Conservation (phyloP, 2,113 vertebrate genomes). For the Spizaetus ornatus region DNA sequence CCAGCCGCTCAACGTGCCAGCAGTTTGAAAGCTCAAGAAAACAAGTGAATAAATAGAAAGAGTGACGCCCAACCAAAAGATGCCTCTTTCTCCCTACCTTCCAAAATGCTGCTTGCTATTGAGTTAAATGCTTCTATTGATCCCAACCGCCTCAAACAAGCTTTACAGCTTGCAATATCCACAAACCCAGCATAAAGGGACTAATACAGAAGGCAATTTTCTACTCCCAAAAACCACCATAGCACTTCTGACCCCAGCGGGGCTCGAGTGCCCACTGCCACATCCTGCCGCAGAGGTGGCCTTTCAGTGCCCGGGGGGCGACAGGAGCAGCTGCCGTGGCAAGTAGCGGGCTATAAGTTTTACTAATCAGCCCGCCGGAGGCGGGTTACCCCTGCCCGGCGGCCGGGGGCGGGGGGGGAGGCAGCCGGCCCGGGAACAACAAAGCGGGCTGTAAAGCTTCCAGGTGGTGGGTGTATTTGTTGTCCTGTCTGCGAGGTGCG, state of each 20-base stretch:
- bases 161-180: slow-evolving; percentile 23
- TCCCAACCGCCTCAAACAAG: neutral
- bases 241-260: neutral
- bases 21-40: neutral
- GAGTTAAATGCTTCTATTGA: slow-evolving; percentile 59
- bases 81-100: neutral
- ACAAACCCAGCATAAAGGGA: neutral
- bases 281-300: neutral
- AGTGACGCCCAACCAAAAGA: neutral
- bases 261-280: neutral
- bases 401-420: neutral
- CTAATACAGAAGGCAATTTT: slow-evolving; percentile 26
- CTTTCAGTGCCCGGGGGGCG: neutral
- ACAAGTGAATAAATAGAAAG: neutral
- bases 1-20: rapidly evolving
- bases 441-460: slow-evolving; percentile 69
- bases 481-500: slow-evolving; percentile 66
- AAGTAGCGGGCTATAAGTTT: neutral
- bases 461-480: slow-evolving; percentile 74
- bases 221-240: too few species aligned
- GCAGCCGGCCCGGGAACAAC: slow-evolving; percentile 42
- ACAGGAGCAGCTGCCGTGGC: neutral
- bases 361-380: rapidly evolving
- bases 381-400: neutral
- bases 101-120: slow-evolving; percentile 3